Base-by-base conservation (phyloP, 2,113 vertebrate genomes). In the Microtus ochrogaster region DNA sequence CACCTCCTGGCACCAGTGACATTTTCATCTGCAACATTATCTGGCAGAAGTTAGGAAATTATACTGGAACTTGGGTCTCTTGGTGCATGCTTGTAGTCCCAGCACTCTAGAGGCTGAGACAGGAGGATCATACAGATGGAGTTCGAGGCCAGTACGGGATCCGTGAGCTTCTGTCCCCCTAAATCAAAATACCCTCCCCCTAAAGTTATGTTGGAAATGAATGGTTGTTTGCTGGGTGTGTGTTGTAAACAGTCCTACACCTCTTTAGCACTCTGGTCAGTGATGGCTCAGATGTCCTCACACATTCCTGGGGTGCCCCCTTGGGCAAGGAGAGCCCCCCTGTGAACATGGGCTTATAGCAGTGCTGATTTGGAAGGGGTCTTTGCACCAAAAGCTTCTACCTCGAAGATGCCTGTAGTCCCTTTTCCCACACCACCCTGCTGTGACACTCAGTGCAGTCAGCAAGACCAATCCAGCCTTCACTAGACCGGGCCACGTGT, bases 191-290 rank as follows among this genome's bases (percentile, higher is more conserved):
- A 44, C 44, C 44, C 0, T 47, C 26, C 26, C 26, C 26, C 2
- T 24, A 47, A 55, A 47, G 74, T 52, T 19, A 0, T 55, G 47
- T 79, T 90, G 24, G 72, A 72, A 77, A 66, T 36, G 65, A 88
- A 28, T 5, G 7, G n/a, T 33, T 89, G 39, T 70, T 63, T 55
- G 21, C 72, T 7, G 13, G 24, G 63, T 47, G 41, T n/a, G 49
- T 3, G 2, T 5, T 2, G 2, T 58, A 16, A 16, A 1, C 68
- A 66, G 12, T 9, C 77, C 52, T 5, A 22, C 9, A 1, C 52
- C 22, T 14, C 55, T 58, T 33, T 2, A 74, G 26, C 19, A 22
- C 65, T 78, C 16, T 21, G 16, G 72, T 47, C 24, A 28, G 72
- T 66, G 89, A 70, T 16, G 19, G 44, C 52, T 36, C 7, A 3